These are phyloP conservation scores for Chromoteleia sp. DNA, from an alignment of 2,888 invertebrate genomes.

Conservation along the genomic window DNA sequence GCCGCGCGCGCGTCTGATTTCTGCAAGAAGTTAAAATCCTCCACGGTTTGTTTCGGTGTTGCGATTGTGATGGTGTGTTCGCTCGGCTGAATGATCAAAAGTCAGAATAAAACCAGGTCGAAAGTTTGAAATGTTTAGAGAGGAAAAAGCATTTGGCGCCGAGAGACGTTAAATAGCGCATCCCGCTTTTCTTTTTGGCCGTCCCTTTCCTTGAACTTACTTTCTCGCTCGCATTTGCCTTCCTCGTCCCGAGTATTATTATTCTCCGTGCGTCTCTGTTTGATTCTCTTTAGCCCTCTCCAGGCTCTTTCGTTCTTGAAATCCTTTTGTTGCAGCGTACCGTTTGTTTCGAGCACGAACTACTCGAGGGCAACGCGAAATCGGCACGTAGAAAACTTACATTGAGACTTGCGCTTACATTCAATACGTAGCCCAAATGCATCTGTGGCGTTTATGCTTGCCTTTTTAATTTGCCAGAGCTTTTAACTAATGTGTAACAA, in stretches of 20 bases:
- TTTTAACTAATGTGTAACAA: constrained; percentile 55
- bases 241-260: constrained; percentile 59
- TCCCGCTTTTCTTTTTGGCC: constrained; percentile 56
- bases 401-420: constrained; percentile 61
- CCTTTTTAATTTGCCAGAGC: constrained; percentile 65
- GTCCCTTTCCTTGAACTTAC: constrained; percentile 51
- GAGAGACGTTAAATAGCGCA: constrained; percentile 75
- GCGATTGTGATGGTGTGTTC: constrained; percentile 44
- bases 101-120: constrained; percentile 73
- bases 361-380: constrained; percentile 64
- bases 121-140: constrained; percentile 73
- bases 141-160: constrained; percentile 71
- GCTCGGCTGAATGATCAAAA: constrained; percentile 72
- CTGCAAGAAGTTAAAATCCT: constrained; percentile 50
- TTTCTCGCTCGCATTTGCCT: constrained; percentile 52
- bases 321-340: constrained; percentile 72
- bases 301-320: constrained; percentile 64
- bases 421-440: constrained; percentile 55
- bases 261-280: constrained; percentile 62
- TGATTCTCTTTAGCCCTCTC: constrained; percentile 66
- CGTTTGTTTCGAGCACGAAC: constrained; percentile 75
- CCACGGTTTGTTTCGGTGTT: constrained; percentile 49
- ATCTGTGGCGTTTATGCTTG: constrained; percentile 29
- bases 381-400: constrained; percentile 68
- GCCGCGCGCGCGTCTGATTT: constrained; percentile 42